Base-by-base conservation (phyloP, 1,140 invertebrate species). In the Penaeus indicus region DNA sequence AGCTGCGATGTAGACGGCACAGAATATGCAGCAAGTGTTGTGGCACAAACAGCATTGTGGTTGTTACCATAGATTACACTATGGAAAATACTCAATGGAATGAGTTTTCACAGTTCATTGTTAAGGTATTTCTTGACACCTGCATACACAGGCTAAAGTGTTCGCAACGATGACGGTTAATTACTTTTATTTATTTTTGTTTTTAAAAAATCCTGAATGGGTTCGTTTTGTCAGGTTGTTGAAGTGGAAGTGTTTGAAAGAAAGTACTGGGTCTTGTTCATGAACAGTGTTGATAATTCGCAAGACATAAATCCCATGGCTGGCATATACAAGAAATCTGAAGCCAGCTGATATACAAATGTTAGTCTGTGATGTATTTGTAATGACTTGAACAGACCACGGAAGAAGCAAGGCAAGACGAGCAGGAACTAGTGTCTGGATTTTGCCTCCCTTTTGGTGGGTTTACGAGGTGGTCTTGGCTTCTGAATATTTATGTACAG, bases 401-500 rank as follows among this genome's bases (percentile, higher is more conserved):
- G 69, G 32, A 18, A 18, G 63, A 67, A 47, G 38, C 63, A 62
- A 77, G 83, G 81, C 80, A 88, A 78, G 69, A 88, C 80, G 42
- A 27, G 47, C 27, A 38, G 32, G 62, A 69, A 77, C 84, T 60
- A 69, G 84, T 78, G 82, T 69, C 64, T 64, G 72, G 82, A 75
- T 78, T 42, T 83, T 83, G 81, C 87, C 79, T 78, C 54, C 87
- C 87, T 84, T 78, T n/a, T 63, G 87, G 82, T 84, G 83, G 63
- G 87, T 75, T 62, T 75, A 32, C 60, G 47, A 54, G 54, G 69
- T 88, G 87, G 87, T 88, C 81, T 84, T 84, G 79, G 87, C 87
- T 88, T 78, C 75, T 84, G 27, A 87, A 87, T 87, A 87, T 87
- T 87, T 87, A 88, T 88, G 87, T 88, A 88, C 87, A 88, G 87